Base-by-base conservation (phyloP, 2,113 vertebrate genomes). In the Scophthalmus maximus region DNA sequence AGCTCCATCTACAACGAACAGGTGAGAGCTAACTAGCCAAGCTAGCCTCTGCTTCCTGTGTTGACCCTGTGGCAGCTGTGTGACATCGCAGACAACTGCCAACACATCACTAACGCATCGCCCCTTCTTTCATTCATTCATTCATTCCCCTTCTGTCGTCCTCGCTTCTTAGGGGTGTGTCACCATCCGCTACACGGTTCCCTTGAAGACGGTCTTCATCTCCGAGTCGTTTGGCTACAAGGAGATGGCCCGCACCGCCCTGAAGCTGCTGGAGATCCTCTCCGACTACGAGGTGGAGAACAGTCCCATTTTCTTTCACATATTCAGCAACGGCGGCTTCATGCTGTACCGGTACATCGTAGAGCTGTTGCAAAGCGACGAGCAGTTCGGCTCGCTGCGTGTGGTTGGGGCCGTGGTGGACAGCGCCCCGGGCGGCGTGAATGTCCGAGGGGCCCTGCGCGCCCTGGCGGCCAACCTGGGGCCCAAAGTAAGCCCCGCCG, bases 291-390 rank as follows among this genome's bases (percentile, higher is more conserved):
- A 96, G 12, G 76, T 98, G 65, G 96, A 97, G 68, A 93, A 93
- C 88, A 96, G 95, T 53, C 97, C 96, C 0, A 51, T 99, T 63
- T 90, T 98, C 72, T 98, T 98, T 74, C 98, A 99, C 0, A 87
- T 97, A 3, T 99, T 99, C 88, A 99, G 98, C 86, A 99, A 99
- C 0, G 97, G 95, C 0, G 98, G 98, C 10, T 95, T 91, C 92
- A 98, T 98, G 97, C 91, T 99, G 6, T 99, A 99, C 90, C 95
- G 97, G 5, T 98, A 98, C n/a, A 76, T 98, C 14, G 49, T 95
- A 0, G 96, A 98, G 86, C 90, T 93, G 1, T 73, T 98, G 49
- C 93, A 92, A 50, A 92, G 73, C 15, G 92, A 96, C 11, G 72
- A 62, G 61, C 93, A 93, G 3, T 96, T 97, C 69, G 72, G 91